These are phyloP conservation scores for Pandemis heparana DNA, from an alignment of 2,888 invertebrate genomes.

Conservation along the genomic window DNA sequence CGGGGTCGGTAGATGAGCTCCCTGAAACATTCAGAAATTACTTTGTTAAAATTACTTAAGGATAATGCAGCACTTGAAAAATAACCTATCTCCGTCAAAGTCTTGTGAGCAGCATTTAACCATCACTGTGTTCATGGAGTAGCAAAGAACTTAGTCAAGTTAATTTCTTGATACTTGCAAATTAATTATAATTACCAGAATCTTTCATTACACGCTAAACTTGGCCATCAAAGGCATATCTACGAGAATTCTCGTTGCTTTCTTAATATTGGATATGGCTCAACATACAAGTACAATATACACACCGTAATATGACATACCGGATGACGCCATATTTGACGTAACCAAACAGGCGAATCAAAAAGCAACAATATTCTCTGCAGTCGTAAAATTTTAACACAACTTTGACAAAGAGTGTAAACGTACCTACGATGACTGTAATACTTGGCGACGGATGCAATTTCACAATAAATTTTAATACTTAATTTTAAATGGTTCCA, in stretches of 20 bases:
- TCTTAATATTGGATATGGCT: constrained; percentile 11
- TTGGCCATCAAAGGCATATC: neutral
- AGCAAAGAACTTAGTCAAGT: neutral
- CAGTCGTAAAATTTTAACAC: constrained; percentile 28
- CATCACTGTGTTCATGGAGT: neutral
- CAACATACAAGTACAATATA: constrained; percentile 13
- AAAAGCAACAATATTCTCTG: constrained; percentile 27
- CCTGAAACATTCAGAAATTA: constrained; percentile 63
- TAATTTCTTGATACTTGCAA: too few species aligned
- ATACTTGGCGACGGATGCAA: neutral
- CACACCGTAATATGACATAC: constrained; percentile 9
- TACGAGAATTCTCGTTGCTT: neutral
- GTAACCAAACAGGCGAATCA: constrained; percentile 29
- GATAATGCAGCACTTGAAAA: too few species aligned
- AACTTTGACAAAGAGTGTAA: constrained; percentile 14
- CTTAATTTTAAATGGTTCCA: neutral
- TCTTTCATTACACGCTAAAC: too few species aligned
- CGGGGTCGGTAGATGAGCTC: constrained; percentile 90
- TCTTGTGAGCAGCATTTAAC: neutral
- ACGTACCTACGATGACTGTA: constrained; percentile 12
- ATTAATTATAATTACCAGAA: too few species aligned
- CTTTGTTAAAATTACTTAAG: neutral
- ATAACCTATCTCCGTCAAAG: too few species aligned
- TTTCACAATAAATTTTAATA: neutral
- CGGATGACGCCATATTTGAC: constrained; percentile 34